Evolutionary conservation across 1,140 invertebrate genomes (phyloP).

Genomic region (Penaeus vannamei): DNA sequence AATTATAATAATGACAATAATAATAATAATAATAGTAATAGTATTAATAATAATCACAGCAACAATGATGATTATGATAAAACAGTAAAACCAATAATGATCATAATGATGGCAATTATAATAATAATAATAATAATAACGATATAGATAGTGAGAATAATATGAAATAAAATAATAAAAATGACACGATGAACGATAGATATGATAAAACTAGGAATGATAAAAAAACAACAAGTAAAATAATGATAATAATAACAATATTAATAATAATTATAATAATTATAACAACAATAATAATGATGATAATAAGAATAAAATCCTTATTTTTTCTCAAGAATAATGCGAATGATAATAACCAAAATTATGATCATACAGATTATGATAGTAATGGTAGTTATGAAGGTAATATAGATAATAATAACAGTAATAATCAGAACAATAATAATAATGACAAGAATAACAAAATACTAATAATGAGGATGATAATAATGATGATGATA

Average conservation of each 20-base stretch:
- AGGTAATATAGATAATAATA: no score
- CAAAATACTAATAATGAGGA: no score
- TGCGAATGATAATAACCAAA: constrained; percentile 27
- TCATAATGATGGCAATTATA: neutral
- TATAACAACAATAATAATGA: constrained; percentile 36
- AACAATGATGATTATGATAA: neutral
- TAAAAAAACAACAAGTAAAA: neutral
- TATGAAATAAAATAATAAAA: constrained; percentile 14
- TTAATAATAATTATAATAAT: constrained; percentile 35
- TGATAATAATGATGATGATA: no score
- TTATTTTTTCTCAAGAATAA: constrained; percentile 8
- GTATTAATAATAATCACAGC: neutral
- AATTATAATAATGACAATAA: no score
- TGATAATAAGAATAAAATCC: no score
- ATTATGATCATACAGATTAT: neutral
- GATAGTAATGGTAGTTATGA: neutral
- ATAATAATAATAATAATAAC: constrained; percentile 38
- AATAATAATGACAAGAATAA: no score
- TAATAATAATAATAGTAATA: neutral
- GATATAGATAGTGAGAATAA: neutral
- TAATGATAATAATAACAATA: constrained; percentile 34
- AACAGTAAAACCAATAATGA: no score
- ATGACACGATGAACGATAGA: constrained; percentile 11
- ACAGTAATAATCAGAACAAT: no score
- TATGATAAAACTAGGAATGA: constrained; percentile 26